Base-by-base conservation (phyloP, 2,797 vertebrate genomes). In the Myioborus miniatus region DNA sequence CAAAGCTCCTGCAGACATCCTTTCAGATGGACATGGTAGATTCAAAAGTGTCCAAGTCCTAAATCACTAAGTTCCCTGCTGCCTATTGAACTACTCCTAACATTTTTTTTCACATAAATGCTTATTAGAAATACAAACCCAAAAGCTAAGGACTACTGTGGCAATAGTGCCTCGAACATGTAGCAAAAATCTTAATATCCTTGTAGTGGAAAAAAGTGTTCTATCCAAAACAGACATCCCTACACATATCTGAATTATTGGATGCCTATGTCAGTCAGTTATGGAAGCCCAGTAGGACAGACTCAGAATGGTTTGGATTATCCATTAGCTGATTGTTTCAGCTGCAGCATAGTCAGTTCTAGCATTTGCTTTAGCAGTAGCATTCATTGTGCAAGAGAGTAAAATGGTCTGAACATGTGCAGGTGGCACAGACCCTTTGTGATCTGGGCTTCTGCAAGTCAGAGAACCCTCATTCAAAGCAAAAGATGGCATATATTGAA, bases 91-190 rank as follows among this genome's bases (percentile, higher is more conserved):
- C 4, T 63, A 26, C 12, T n/a, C 27, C 46, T 2, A 6, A 62
- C 21, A 4, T 21, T 23, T 76, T 39, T 68, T 64, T 2, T 0
- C 6, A 5, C 4, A 3, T 30, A n/a, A 20, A 23, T 11, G 1
- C 9, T 62, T 47, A 32, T 15, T 56, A 72, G 50, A 76, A 90
- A 69, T 23, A 18, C 9, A 80, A 52, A 49, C 12, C 2, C 17
- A 41, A 18, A 85, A 47, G 37, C 8, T 62, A 27, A 68, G 44
- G 13, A 41, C 15, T 44, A 58, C 21, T 55, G 34, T 19, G 16
- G 4, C 19, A 71, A 52, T 16, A 12, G 13, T 60, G 22, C 11
- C 32, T 50, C 9, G 15, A 68, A 16, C 2, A 7, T 8, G 4
- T 6, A 58, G 16, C 15, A 71, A 69, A 72, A 88, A 26, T 7